Evolutionary conservation across 2,888 invertebrate species (phyloP), one percentile per base, ranked within the genome.

Genomic region (Polymixis flavicincta): DNA sequence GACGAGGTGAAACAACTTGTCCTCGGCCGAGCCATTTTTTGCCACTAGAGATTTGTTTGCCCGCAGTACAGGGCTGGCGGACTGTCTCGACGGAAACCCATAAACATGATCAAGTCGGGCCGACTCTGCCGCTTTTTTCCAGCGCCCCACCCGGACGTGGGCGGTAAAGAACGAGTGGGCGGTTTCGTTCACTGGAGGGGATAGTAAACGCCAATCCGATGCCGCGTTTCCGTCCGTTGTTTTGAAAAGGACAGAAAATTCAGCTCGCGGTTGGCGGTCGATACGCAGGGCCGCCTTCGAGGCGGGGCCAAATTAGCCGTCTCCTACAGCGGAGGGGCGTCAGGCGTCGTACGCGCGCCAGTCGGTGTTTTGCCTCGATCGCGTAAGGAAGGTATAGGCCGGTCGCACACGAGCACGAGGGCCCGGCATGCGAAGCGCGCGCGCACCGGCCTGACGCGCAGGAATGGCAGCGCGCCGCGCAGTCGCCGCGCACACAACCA

Each of bases 11-110:
- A 95, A 96, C 95, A 95, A 94, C 95, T 95, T 96, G 96, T 96
- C 95, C 92, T 91, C 92, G 91, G 92, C 90, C 93, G 92, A 93
- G 94, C 92, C 93, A 94, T 96, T 96, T 96, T 96, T 96, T 96
- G 95, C 95, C 95, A 93, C 94, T 92, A 94, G 93, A 96, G 96
- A 96, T 96, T 96, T 96, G 96, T 96, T 96, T 94, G 93, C 90
- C 89, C 92, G 93, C 90, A 92, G 92, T 92, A 93, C 93, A 92
- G 92, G 90, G 93, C 93, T 93, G 92, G 93, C 92, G 92, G 94
- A 94, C 94, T 94, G 95, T 94, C 95, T 95, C 95, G 93, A 92
- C 94, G 94, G 94, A 95, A 95, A 94, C 94, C 95, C 96, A 96
- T 96, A 96, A 96, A 96, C 96, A 95, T 96, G 95, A 94, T 92